Conservation (phyloP, 2,797 vertebrate species). For the Ctenochaetus hawaiiensis region DNA sequence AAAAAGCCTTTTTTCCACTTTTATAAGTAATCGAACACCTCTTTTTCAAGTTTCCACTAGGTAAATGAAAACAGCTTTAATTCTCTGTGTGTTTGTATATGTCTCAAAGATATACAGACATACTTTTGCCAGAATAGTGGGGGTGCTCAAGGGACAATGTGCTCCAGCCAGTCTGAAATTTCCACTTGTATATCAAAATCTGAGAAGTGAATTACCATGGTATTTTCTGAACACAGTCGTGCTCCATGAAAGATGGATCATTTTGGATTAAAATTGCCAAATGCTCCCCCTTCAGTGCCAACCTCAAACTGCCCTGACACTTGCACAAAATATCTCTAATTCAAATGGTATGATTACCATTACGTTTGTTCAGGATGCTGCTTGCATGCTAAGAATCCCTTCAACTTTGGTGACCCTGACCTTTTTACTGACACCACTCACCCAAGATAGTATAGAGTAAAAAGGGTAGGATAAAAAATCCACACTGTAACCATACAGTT, state of each 20-base stretch:
- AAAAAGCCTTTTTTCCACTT: constrained; percentile 8
- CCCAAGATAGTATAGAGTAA: too few relatives aligned
- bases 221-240: constrained; percentile 3
- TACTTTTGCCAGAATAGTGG: not conserved
- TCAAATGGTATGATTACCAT: not conserved
- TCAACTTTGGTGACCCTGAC: not conserved
- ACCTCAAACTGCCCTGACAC: constrained; percentile 16
- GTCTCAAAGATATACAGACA: not conserved
- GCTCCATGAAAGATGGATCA: not conserved
- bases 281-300: not conserved
- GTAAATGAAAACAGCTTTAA: not conserved
- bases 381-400: not conserved
- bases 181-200: not conserved
- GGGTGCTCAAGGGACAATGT: not conserved
- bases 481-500: too few relatives aligned
- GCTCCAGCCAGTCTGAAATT: not conserved
- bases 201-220: not conserved
- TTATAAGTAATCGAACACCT: constrained; percentile 6
- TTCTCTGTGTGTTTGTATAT: constrained; percentile 3
- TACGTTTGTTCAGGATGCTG: not conserved
- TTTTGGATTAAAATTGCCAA: not conserved
- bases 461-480: too few relatives aligned
- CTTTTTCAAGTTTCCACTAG: not conserved
- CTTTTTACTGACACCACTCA: too few relatives aligned
- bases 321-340: not conserved